A percentile compares a stretch with the other conserved stretches of the same genome.
These are phyloP conservation scores for Oryzias sinensis DNA, from an alignment of 2,797 vertebrate species.

Conservation along the genomic window DNA sequence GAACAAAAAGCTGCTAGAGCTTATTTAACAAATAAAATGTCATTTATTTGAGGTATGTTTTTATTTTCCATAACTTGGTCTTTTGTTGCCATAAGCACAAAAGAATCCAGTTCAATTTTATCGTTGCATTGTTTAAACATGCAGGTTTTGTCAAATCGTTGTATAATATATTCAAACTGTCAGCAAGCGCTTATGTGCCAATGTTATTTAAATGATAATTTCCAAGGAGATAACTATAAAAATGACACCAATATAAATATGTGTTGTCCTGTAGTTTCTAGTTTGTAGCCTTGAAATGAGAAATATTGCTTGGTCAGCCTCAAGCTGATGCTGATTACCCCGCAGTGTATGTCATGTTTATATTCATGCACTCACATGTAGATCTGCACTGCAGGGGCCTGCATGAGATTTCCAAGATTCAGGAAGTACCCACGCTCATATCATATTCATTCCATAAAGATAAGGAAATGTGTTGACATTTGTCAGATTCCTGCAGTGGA, in stretches of 20 bases:
- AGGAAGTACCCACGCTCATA: slow-evolving; percentile 30
- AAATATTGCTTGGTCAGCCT: slow-evolving; percentile 67
- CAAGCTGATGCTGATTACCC: slow-evolving; percentile 53
- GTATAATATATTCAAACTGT: slow-evolving; percentile 44
- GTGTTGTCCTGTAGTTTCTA: slow-evolving; percentile 33
- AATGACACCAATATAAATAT: slow-evolving; percentile 53
- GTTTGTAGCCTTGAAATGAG: slow-evolving; percentile 63
- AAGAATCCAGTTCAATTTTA: slow-evolving; percentile 13
- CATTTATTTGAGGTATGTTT: background rate
- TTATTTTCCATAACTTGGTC: background rate
- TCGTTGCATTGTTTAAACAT: slow-evolving; percentile 18
- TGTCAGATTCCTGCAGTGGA: slow-evolving; percentile 19
- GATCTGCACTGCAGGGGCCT: slow-evolving; percentile 25
- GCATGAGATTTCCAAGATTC: slow-evolving; percentile 33
- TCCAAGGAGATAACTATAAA: slow-evolving; percentile 59
- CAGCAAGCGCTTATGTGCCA: slow-evolving; percentile 38
- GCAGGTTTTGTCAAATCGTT: slow-evolving; percentile 48
- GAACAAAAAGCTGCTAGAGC: no score
- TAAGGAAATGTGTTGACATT: slow-evolving; percentile 36
- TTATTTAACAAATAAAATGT: no score
- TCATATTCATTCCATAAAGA: slow-evolving; percentile 40
- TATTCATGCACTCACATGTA: slow-evolving; percentile 61
- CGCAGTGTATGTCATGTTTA: slow-evolving; percentile 46
- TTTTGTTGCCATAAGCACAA: slow-evolving; percentile 3
- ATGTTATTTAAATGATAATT: slow-evolving; percentile 71